Conservation (phyloP, 1,140 invertebrate species). For the Stenopsyche tienmushanensis region DNA sequence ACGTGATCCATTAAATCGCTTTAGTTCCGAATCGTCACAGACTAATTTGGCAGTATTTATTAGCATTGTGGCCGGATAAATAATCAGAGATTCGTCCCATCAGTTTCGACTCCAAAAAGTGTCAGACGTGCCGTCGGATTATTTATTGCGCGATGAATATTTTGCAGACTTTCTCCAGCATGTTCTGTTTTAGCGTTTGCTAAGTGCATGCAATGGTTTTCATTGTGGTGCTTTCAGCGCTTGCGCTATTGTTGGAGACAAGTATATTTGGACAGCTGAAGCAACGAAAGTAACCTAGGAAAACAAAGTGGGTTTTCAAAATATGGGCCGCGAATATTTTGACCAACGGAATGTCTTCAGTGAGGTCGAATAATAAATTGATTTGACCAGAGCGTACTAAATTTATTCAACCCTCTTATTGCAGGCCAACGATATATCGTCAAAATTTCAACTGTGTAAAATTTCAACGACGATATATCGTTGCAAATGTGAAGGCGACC, state of each 20-base stretch:
- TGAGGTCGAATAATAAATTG: no score
- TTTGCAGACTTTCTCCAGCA: not conserved
- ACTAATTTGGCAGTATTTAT: not conserved
- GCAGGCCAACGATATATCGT: not conserved
- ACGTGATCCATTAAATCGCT: not conserved
- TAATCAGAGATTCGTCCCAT: not conserved
- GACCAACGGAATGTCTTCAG: not conserved
- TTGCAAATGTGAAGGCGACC: not conserved
- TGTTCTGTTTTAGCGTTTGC: not conserved
- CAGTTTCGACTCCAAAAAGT: not conserved
- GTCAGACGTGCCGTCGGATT: no score
- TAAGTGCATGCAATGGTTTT: no score
- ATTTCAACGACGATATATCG: not conserved
- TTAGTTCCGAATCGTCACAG: not conserved
- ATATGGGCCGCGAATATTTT: not conserved
- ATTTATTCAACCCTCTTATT: not conserved
- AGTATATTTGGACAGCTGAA: not conserved
- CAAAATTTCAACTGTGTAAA: not conserved
- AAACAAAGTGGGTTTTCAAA: not conserved
- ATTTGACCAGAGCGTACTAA: no score
- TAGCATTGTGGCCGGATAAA: not conserved
- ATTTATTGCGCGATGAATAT: not conserved
- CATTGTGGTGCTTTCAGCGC: not conserved
- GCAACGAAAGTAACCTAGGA: not conserved
- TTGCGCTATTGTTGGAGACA: not conserved